Base-by-base conservation (phyloP, 2,113 vertebrate genomes). In the Pterocles orientalis region DNA sequence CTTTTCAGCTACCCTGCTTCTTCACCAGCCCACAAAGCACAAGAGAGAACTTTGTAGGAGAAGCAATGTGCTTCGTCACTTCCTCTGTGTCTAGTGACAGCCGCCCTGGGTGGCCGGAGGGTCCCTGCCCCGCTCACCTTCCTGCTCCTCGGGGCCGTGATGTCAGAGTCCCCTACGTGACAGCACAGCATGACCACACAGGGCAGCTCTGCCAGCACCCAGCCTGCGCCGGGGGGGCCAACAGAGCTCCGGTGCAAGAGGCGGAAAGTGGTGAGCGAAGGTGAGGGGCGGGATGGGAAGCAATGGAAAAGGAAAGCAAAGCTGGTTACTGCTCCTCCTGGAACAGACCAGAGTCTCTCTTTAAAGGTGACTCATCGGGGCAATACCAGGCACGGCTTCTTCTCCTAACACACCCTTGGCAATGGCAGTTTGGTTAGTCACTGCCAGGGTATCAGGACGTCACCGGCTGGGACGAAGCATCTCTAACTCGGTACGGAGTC, bases 391-490 rank as follows among this genome's bases (percentile, higher is more conserved):
- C 93, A 92, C 12, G 62, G 93, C 71, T 88, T 90, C 86, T 86
- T 43, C 90, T 87, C 2, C 26, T 95, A 92, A 92, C 93, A 95
- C 94, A 92, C 93, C 91, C 96, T 97, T 94, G 93, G 95, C 91
- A 95, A 41, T 39, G 72, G 96, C 70, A 76, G 69, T 43, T 78
- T 81, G 51, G 78, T 96, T 96, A 95, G 77, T 97, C 95, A 96
- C 91, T 60, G 88, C 57, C 88, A 13, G 90, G 94, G 62, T 86
- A 94, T 75, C 89, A 58, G 60, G 91, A 92, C 79, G 88, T 96
- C 94, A 94, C 45, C 10, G 6, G 53, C 79, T 8, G 58, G 82
- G 76, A 65, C 9, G 75, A 39, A 86, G 89, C 15, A 4, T 31
- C 76, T 85, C 93, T 31, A 90, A 88, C 60, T 91, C 36, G 62